Percentiles rank a stretch among this genome's conserved stretches.
Conservation (phyloP, 2,888 invertebrate species). For the Loripinus fragilis region DNA sequence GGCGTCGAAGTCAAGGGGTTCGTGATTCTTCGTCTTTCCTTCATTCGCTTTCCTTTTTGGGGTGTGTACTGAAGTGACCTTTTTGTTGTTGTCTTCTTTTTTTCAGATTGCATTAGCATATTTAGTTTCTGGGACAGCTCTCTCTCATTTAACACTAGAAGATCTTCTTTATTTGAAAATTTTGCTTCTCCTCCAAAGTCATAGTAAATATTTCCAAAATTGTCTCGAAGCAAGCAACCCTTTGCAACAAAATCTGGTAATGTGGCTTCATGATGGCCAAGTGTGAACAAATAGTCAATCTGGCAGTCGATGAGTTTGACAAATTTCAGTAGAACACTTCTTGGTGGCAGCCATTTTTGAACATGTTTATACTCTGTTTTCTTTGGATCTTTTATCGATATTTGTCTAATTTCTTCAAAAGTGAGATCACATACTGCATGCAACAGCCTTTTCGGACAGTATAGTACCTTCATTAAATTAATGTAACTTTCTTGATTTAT, state of each 20-base stretch:
- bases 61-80: too few relatives aligned
- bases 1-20: too few relatives aligned
- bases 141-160: background rate
- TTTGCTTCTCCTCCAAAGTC: background rate
- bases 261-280: background rate
- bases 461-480: background rate
- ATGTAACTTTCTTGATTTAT: background rate
- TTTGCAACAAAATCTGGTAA: background rate
- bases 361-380: conserved; percentile 16
- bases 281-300: background rate
- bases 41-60: too few relatives aligned
- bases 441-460: background rate
- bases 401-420: conserved; percentile 7
- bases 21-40: too few relatives aligned
- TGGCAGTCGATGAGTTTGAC: background rate
- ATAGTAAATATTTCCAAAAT: background rate
- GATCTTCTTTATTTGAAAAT: background rate
- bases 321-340: background rate
- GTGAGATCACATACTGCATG: background rate
- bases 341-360: conserved; percentile 17
- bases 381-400: conserved; percentile 23
- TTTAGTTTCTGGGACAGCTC: too few relatives aligned
- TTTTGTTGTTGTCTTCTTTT: too few relatives aligned
- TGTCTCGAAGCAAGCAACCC: background rate
- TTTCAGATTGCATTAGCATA: too few relatives aligned